A percentile compares a stretch with the other conserved stretches of the same genome.
Conservation (phyloP, 2,888 invertebrate genomes). For the Dicyrtomina minuta region DNA sequence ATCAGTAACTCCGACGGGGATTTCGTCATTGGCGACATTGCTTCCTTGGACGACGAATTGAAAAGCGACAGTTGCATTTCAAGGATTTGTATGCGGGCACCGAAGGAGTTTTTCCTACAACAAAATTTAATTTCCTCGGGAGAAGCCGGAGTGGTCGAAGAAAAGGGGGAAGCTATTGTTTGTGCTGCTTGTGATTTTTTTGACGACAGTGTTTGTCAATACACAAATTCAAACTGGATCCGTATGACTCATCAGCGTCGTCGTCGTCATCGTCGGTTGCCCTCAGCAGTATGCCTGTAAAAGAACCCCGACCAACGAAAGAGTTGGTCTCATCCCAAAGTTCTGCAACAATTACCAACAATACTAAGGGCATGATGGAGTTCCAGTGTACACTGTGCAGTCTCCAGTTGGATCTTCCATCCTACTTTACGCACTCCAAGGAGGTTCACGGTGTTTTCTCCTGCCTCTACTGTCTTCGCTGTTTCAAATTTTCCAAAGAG, state of each 20-base stretch:
- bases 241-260: not conserved
- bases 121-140: not conserved
- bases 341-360: not conserved
- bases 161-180: not conserved
- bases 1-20: too few relatives aligned
- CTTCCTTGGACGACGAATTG: too few relatives aligned
- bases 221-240: slow-evolving; percentile 9
- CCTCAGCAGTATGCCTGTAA: slow-evolving; percentile 22
- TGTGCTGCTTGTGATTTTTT: slow-evolving; percentile 1
- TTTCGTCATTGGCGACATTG: too few relatives aligned
- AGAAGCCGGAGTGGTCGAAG: not conserved
- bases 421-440: slow-evolving; percentile 66
- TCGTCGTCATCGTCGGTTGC: not conserved
- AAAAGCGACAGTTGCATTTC: too few relatives aligned
- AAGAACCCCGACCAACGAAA: not conserved
- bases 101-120: too few relatives aligned
- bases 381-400: slow-evolving; percentile 23
- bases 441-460: slow-evolving; percentile 78
- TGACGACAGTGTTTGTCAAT: not conserved
- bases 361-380: not conserved
- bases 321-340: too few relatives aligned
- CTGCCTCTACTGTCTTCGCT: slow-evolving; percentile 78
- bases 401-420: slow-evolving; percentile 5
- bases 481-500: slow-evolving; percentile 78
- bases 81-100: too few relatives aligned